phyloP scores from a whole-genome alignment of 2,888 invertebrate genomes.

The Oscheius sp. region DNA sequence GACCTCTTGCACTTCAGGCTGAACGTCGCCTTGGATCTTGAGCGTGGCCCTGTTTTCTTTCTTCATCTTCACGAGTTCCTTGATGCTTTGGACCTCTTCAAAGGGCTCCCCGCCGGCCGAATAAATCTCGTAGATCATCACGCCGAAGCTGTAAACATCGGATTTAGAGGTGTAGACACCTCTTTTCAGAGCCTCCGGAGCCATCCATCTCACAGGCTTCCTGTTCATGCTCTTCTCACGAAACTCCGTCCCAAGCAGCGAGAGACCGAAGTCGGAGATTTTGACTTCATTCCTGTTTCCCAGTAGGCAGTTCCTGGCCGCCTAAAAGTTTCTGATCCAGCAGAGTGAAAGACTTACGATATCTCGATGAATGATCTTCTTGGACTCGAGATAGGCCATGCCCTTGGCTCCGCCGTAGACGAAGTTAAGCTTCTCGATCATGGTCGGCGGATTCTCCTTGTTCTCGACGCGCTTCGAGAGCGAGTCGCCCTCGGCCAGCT shows the following conservation, averaged over 20 bases:
- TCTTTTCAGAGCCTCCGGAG: constrained; percentile 10
- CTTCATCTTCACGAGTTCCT: neutral
- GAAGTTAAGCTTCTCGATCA: constrained; percentile 44
- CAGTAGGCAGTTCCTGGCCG: constrained; percentile 40
- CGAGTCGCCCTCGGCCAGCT: constrained; percentile 43
- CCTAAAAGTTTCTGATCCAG: constrained; percentile 3
- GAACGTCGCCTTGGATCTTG: constrained; percentile 8
- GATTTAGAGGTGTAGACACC: constrained; percentile 11
- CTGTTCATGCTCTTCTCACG: constrained; percentile 33
- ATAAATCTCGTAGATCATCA: constrained; percentile 45
- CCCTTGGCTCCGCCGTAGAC: constrained; percentile 50
- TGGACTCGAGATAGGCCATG: constrained; percentile 47
- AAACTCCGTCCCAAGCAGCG: constrained; percentile 44
- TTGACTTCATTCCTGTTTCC: constrained; percentile 37
- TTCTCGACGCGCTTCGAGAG: constrained; percentile 20
- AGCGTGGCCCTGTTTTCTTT: constrained; percentile 1
- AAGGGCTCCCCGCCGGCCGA: constrained; percentile 45
- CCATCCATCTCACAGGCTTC: constrained; percentile 19
- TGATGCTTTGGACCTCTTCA: constrained; percentile 19
- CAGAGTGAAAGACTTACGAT: neutral
- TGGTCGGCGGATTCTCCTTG: constrained; percentile 26
- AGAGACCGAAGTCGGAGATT: constrained; percentile 56
- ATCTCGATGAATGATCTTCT: constrained; percentile 47
- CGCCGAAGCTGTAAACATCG: constrained; percentile 40
- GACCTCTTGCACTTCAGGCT: constrained; percentile 25